These are phyloP conservation scores for Mormyrus proboscirostris DNA, from an alignment of 2,797 vertebrate genomes.

Conservation along the genomic window DNA sequence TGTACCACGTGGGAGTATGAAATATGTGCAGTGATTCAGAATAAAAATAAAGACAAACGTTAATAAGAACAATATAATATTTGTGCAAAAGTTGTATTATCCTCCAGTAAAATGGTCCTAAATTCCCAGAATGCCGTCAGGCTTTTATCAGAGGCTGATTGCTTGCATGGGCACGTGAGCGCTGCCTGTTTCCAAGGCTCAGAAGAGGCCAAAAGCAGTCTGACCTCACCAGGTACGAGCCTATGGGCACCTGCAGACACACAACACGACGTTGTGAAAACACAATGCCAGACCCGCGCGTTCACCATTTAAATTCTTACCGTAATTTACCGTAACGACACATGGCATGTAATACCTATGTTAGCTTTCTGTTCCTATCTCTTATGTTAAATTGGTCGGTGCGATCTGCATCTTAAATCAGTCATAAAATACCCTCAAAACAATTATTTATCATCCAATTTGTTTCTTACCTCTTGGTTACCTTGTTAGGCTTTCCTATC, in stretches of 20 bases:
- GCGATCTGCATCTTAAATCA: not conserved
- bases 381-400: not conserved
- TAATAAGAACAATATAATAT: not conserved
- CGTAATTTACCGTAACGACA: not conserved
- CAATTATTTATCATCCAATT: not conserved
- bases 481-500: not conserved
- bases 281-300: no score
- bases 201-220: not conserved
- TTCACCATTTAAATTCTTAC: not conserved
- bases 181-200: not conserved
- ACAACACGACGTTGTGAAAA: not conserved
- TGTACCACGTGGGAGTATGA: not conserved
- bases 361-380: no score
- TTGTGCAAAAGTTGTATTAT: not conserved
- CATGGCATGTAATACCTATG: not conserved
- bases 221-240: not conserved
- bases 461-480: not conserved
- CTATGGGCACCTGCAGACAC: not conserved
- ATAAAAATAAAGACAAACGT: not conserved
- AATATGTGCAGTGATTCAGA: not conserved
- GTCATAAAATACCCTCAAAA: not conserved
- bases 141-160: not conserved
- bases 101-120: not conserved
- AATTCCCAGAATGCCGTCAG: not conserved
- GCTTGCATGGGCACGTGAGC: not conserved